Evolutionary conservation across 2,797 vertebrate genomes (phyloP).

Genomic region (Danionella dracula): DNA sequence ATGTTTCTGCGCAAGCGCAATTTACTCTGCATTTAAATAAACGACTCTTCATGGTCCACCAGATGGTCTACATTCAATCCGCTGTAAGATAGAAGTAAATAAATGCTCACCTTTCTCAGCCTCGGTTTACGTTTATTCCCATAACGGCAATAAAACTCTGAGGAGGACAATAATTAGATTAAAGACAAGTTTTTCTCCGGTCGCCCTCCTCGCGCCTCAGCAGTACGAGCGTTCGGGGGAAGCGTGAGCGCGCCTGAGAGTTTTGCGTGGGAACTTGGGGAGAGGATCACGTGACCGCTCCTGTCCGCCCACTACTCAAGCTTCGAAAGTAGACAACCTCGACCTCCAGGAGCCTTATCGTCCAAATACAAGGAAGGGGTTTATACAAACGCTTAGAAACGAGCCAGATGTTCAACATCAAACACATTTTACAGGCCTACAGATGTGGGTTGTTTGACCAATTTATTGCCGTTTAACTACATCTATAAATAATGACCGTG

Average conservation of each 20-base stretch:
- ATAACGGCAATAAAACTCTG: not conserved
- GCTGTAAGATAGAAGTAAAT: not conserved
- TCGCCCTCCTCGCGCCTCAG: not conserved
- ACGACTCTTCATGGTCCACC: too few relatives aligned
- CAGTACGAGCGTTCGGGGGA: not conserved
- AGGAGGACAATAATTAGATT: too few relatives aligned
- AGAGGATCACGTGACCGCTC: slow-evolving; percentile 68
- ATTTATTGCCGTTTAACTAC: not conserved
- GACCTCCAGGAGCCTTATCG: slow-evolving; percentile 1
- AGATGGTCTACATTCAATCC: too few relatives aligned
- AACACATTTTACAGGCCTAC: slow-evolving; percentile 14
- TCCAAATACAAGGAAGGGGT: slow-evolving; percentile 26
- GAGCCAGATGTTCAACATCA: slow-evolving; percentile 13
- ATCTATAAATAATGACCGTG: not conserved
- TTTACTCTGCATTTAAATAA: too few relatives aligned
- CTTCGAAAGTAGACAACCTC: slow-evolving; percentile 49
- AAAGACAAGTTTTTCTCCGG: too few relatives aligned
- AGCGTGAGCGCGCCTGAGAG: slow-evolving; percentile 8
- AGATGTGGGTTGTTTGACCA: not conserved
- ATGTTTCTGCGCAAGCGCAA: too few relatives aligned
- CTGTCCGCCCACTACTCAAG: slow-evolving; percentile 58
- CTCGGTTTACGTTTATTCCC: slow-evolving; percentile 1
- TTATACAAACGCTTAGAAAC: slow-evolving; percentile 13
- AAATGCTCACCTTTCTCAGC: not conserved
- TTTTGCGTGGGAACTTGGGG: slow-evolving; percentile 54